Conservation (phyloP, 1,140 invertebrate species). For the Aphidius gifuensis region DNA sequence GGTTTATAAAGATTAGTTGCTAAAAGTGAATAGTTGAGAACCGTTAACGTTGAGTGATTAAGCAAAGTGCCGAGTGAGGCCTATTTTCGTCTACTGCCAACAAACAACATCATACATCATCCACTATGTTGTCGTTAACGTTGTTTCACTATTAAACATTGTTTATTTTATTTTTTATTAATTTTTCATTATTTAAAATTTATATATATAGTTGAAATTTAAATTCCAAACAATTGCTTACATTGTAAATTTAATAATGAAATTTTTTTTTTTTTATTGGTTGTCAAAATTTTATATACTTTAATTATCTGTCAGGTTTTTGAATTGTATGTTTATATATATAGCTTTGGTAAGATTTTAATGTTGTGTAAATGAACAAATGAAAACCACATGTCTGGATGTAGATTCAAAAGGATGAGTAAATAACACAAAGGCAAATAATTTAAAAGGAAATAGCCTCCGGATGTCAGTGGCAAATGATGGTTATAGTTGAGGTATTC, state of each 20-base stretch:
- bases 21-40: too few species aligned
- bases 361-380: too few species aligned
- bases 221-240: too few species aligned
- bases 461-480: slow-evolving; percentile 32
- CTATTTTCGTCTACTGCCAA: slow-evolving; percentile 47
- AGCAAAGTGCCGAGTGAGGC: slow-evolving; percentile 48
- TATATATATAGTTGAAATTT: neutral
- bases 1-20: too few species aligned
- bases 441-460: slow-evolving; percentile 28
- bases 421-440: slow-evolving; percentile 13
- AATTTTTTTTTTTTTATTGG: too few species aligned
- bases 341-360: too few species aligned
- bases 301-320: too few species aligned
- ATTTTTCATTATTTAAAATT: slow-evolving; percentile 36
- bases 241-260: too few species aligned
- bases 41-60: slow-evolving; percentile 27
- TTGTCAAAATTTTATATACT: too few species aligned
- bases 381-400: neutral
- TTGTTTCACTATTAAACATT: slow-evolving; percentile 5
- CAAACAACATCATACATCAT: slow-evolving; percentile 48
- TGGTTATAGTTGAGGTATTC: slow-evolving; percentile 6
- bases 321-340: too few species aligned
- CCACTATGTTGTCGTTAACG: slow-evolving; percentile 38
- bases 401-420: neutral
- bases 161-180: slow-evolving; percentile 10